Conservation (phyloP, 2,113 vertebrate species). For the Sterna hirundo region DNA sequence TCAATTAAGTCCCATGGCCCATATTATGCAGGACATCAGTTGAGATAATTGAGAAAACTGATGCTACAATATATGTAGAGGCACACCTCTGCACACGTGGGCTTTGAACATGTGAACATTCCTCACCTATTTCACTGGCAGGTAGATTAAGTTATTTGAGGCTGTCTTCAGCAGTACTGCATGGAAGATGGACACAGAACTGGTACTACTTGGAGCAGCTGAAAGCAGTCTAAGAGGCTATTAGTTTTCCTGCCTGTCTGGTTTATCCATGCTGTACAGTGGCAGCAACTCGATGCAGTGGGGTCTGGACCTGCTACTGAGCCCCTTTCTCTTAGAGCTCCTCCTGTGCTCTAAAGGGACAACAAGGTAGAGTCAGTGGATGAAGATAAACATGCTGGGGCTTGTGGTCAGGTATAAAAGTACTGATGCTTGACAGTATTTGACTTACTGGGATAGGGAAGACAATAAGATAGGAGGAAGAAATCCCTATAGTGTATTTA, state of each 20-base stretch:
- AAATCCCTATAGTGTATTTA: background rate
- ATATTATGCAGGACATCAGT: background rate
- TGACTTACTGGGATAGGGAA: background rate
- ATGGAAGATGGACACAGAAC: background rate
- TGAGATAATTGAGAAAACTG: background rate
- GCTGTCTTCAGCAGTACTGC: background rate
- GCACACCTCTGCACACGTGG: background rate
- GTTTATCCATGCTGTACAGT: background rate
- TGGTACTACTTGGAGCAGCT: background rate
- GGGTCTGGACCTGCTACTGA: background rate
- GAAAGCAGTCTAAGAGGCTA: background rate
- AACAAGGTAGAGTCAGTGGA: background rate
- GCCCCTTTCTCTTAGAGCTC: background rate
- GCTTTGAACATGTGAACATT: background rate
- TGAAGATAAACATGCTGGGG: background rate
- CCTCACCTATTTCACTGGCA: background rate
- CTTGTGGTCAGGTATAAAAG: background rate
- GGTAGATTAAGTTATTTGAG: background rate
- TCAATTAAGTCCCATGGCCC: background rate
- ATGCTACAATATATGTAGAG: background rate
- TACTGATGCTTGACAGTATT: background rate
- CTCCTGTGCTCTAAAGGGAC: background rate
- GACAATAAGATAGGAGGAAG: background rate
- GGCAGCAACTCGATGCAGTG: background rate
- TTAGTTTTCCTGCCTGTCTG: background rate